Conservation (phyloP, 2,113 vertebrate genomes). For the Brachirus orientalis region DNA sequence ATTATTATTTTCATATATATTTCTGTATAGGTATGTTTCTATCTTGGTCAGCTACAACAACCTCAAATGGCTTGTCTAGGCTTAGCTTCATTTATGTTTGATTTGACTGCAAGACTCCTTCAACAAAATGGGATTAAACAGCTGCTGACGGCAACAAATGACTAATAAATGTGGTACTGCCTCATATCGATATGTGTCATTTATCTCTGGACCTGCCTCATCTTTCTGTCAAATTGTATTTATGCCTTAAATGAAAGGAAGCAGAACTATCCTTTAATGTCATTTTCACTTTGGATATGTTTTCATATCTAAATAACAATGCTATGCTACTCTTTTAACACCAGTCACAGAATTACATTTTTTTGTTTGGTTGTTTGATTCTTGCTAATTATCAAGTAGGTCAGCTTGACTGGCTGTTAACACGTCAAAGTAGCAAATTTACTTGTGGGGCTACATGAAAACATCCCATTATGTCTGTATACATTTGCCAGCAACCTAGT, state of each 20-base stretch:
- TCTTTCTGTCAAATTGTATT: too few relatives aligned
- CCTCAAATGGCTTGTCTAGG: too few relatives aligned
- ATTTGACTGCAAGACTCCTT: neutral
- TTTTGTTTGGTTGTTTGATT: slow-evolving; percentile 26
- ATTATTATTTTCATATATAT: neutral
- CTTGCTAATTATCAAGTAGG: slow-evolving; percentile 46
- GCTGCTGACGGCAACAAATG: too few relatives aligned
- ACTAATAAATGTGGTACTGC: too few relatives aligned
- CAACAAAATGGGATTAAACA: neutral
- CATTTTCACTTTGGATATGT: neutral
- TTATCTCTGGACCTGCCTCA: too few relatives aligned
- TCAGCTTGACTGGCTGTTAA: slow-evolving; percentile 36
- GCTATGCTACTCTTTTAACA: neutral
- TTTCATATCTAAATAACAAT: neutral
- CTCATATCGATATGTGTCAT: too few relatives aligned
- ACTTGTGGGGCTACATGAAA: slow-evolving; percentile 59
- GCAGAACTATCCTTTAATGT: too few relatives aligned
- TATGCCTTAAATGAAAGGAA: too few relatives aligned
- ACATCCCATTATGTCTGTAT: slow-evolving; percentile 53
- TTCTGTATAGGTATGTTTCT: neutral
- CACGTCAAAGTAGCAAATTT: slow-evolving; percentile 44
- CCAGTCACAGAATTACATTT: neutral
- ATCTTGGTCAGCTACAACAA: neutral
- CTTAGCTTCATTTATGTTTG: too few relatives aligned
- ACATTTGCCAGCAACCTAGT: slow-evolving; percentile 52